Evolutionary conservation across 2,888 invertebrate species (phyloP).

Genomic region (Eupithecia tripunctaria): DNA sequence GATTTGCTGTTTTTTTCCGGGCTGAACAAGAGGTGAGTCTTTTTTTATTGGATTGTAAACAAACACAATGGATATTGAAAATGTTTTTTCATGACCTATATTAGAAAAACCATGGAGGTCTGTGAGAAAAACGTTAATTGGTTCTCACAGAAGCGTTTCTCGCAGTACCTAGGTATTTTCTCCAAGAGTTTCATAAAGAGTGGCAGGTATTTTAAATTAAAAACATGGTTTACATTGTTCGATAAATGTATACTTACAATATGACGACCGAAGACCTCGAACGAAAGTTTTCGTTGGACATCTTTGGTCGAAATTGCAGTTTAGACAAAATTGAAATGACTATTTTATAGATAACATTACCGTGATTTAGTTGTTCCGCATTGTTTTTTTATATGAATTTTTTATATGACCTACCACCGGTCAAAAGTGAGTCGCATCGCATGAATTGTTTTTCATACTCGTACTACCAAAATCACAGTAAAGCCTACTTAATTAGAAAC

Average conservation of each 20-base stretch:
- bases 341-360: too few species aligned
- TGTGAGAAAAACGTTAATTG: neutral
- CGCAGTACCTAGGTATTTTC: neutral
- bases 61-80: constrained; percentile 5
- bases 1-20: constrained; percentile 43
- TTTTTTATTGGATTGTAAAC: constrained; percentile 34
- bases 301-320: too few species aligned
- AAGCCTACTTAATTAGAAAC: too few species aligned
- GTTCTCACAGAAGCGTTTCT: neutral
- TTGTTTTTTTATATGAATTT: too few species aligned
- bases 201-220: neutral
- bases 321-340: too few species aligned
- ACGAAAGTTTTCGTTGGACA: too few species aligned
- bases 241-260: neutral
- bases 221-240: neutral
- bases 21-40: constrained; percentile 49
- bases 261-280: too few species aligned
- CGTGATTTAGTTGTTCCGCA: too few species aligned
- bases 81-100: neutral
- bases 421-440: too few species aligned
- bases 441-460: too few species aligned
- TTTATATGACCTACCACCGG: too few species aligned
- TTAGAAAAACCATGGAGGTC: neutral
- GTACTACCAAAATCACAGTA: too few species aligned
- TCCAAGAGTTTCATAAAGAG: neutral